Conservation (phyloP, 2,888 invertebrate species). For the Beris chalybata region DNA sequence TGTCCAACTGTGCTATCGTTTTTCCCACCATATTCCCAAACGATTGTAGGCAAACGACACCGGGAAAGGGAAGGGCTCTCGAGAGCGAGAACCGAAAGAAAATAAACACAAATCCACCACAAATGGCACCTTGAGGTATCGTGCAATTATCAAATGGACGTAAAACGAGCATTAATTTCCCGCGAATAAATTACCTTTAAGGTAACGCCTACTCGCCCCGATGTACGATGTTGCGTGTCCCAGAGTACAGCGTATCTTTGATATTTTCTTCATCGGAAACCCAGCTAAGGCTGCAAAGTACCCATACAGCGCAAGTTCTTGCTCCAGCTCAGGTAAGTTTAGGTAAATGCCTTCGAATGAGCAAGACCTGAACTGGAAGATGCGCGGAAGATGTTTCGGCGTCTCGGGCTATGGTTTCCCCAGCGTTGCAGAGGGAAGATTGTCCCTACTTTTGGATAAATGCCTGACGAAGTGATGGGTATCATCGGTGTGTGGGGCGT, state of each 20-base stretch:
- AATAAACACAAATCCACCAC: conserved; percentile 39
- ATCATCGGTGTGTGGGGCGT: conserved; percentile 26
- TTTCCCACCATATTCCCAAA: too few species aligned
- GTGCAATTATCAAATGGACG: conserved; percentile 57
- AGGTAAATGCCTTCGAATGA: conserved; percentile 25
- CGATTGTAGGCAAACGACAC: too few species aligned
- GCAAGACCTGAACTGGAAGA: conserved; percentile 35
- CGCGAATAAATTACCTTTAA: conserved; percentile 38
- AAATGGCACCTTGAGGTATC: conserved; percentile 55
- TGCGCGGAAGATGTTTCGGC: conserved; percentile 31
- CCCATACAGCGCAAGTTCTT: not conserved
- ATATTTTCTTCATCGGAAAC: too few species aligned
- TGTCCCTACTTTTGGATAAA: conserved; percentile 20
- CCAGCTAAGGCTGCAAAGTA: too few species aligned
- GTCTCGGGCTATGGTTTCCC: conserved; percentile 12
- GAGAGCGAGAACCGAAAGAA: conserved; percentile 19
- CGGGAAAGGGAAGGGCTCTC: conserved; percentile 12
- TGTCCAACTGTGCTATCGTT: too few species aligned
- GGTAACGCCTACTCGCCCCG: conserved; percentile 36
- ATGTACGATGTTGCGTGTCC: conserved; percentile 20
- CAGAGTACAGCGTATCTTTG: not conserved
- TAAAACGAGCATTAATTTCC: conserved; percentile 49
- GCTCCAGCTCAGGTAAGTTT: not conserved
- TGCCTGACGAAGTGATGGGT: conserved; percentile 16
- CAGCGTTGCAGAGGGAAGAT: conserved; percentile 1